phyloP scores from a whole-genome alignment of 2,797 vertebrate genomes.

The Oryzias dopingdopingensis region DNA sequence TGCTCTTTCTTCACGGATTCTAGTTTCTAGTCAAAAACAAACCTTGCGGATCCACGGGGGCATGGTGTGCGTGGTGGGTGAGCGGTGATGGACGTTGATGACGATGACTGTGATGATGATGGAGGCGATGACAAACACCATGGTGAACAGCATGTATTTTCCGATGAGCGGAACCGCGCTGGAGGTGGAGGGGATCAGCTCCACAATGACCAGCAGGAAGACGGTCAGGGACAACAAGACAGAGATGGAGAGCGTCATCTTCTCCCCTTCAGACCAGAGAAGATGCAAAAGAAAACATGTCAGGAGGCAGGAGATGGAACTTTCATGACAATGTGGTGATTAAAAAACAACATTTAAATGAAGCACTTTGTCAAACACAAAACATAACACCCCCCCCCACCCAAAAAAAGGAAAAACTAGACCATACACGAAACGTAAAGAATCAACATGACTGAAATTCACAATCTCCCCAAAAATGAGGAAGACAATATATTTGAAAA shows the following conservation, averaged over 20 bases:
- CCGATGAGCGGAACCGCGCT: slow-evolving; percentile 94
- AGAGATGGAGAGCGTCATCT: slow-evolving; percentile 98
- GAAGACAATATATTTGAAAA: no score
- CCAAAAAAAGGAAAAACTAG: no score
- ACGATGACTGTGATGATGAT: slow-evolving; percentile 97
- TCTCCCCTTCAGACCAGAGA: slow-evolving; percentile 78
- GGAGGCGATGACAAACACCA: slow-evolving; percentile 95
- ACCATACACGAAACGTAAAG: no score
- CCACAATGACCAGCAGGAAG: slow-evolving; percentile 95
- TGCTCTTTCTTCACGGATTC: no score
- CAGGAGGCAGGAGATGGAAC: neutral
- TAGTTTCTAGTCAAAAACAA: neutral
- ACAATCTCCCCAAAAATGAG: no score
- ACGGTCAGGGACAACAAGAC: slow-evolving; percentile 93
- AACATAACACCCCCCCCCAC: no score
- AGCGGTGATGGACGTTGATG: slow-evolving; percentile 97
- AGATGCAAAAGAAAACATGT: neutral
- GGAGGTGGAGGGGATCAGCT: slow-evolving; percentile 96
- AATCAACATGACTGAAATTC: no score
- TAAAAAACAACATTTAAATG: neutral
- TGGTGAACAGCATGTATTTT: slow-evolving; percentile 98
- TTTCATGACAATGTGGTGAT: neutral
- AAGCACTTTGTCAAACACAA: no score
- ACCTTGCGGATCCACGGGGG: slow-evolving; percentile 93
- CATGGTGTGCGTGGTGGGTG: slow-evolving; percentile 95